Percentiles rank a stretch among this genome's conserved stretches.
phyloP scores from a whole-genome alignment of 2,888 invertebrate genomes.

The Siphlonurus alternatus region DNA sequence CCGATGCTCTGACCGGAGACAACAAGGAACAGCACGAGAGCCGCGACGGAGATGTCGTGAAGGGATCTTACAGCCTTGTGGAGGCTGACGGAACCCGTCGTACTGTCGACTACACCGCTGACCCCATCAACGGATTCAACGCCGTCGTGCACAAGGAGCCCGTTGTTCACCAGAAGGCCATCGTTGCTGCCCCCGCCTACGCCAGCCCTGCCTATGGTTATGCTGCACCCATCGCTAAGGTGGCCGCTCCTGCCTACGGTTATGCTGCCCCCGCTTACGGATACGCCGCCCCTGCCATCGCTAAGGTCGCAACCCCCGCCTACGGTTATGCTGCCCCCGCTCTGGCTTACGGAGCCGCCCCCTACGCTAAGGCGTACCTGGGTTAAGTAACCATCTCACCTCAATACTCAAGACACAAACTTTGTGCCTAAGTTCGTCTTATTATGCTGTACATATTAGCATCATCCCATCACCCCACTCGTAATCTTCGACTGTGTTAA shows the following conservation, averaged over 20 bases:
- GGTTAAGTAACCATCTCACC: conserved; percentile 9
- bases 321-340: conserved; percentile 1
- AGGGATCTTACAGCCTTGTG: conserved; percentile 11
- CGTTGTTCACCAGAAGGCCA: conserved; percentile 6
- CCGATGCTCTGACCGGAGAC: conserved; percentile 11
- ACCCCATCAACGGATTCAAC: conserved; percentile 14
- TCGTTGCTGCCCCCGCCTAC: conserved; percentile 8
- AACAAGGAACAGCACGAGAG: conserved; percentile 12
- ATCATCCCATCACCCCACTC: not conserved
- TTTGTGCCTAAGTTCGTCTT: not conserved
- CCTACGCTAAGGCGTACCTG: conserved; percentile 9
- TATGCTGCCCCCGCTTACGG: conserved; percentile 1
- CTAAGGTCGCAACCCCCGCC: not conserved
- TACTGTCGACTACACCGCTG: conserved; percentile 13
- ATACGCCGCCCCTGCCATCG: not conserved
- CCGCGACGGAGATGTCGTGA: conserved; percentile 12
- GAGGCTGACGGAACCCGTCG: conserved; percentile 13
- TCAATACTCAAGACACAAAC: not conserved
- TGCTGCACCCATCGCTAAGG: conserved; percentile 16
- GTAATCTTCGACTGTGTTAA: not conserved
- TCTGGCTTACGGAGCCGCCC: not conserved
- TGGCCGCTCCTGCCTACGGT: conserved; percentile 12
- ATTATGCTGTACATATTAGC: not conserved
- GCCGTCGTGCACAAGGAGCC: conserved; percentile 12
- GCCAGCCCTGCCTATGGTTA: conserved; percentile 15